Conservation (phyloP, 23 tunicate genomes). For the Trididemnum miniatum region DNA sequence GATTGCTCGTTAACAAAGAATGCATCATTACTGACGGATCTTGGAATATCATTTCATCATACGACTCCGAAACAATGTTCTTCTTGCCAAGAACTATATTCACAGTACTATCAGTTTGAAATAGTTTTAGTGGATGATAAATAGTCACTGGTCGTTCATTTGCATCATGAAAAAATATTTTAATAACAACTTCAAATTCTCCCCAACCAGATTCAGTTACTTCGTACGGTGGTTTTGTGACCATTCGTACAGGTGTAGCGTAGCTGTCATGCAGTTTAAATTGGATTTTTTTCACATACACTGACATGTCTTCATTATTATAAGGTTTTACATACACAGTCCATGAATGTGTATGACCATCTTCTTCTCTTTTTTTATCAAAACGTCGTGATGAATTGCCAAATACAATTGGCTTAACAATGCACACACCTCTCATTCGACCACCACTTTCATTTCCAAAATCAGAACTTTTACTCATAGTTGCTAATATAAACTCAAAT, state of each 20-base stretch:
- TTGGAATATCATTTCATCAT: slow-evolving; percentile 97
- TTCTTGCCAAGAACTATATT: slow-evolving; percentile 64
- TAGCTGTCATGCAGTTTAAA: slow-evolving; percentile 96
- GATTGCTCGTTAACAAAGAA: slow-evolving; percentile 68
- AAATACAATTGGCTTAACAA: slow-evolving; percentile 92
- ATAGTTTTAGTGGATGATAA: slow-evolving; percentile 74
- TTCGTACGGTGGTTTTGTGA: slow-evolving; percentile 97
- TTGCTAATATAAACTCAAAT: too few species aligned
- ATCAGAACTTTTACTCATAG: slow-evolving; percentile 20
- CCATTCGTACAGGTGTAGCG: slow-evolving; percentile 75
- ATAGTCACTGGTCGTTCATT: slow-evolving; percentile 72
- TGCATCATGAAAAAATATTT: slow-evolving; percentile 87
- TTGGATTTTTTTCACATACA: slow-evolving; percentile 90
- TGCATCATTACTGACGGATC: slow-evolving; percentile 91
- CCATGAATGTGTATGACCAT: slow-evolving; percentile 98
- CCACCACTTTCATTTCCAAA: slow-evolving; percentile 59
- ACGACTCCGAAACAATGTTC: slow-evolving; percentile 70
- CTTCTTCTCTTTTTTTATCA: slow-evolving; percentile 94
- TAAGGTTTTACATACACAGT: slow-evolving; percentile 89
- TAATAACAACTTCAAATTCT: slow-evolving; percentile 90
- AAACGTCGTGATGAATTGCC: slow-evolving; percentile 87
- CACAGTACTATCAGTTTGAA: slow-evolving; percentile 74
- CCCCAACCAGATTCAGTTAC: slow-evolving; percentile 98
- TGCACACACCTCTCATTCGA: slow-evolving; percentile 73
- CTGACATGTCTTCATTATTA: slow-evolving; percentile 95